Base-by-base conservation (phyloP, 2,113 vertebrate genomes). In the Erythrocercus mccallii region DNA sequence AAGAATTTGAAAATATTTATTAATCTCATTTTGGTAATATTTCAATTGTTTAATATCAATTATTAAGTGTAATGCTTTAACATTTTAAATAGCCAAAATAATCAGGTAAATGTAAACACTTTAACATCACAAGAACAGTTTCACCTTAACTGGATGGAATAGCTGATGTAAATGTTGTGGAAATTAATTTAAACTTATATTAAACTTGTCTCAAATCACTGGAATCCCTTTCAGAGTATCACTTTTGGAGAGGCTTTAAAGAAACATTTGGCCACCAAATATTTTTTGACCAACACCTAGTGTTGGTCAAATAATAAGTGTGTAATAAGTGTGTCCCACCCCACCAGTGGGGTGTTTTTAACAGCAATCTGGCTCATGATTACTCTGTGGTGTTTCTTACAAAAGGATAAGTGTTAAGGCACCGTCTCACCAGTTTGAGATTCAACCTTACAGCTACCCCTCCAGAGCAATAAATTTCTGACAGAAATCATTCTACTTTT, bases 31-130 rank as follows among this genome's bases (percentile, higher is more conserved):
- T 40, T 78, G 5, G 22, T 90, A 40, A 54, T 27, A 37, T 47
- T 72, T 28, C 20, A 65, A 45, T 83, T 44, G 11, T 56, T 84
- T 40, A 47, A 11, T 81, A 79, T 72, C 2, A 66, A 20, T 84
- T 81, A 54, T 48, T 88, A 70, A 73, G 56, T 10, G 4, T 42
- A 66, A 70, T n/a, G 6, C 15, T 20, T 58, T 37, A 64, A 5
- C 56, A 79, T 84, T 86, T 96, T 60, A 68, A 82, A 64, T 60
- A 44, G 35, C 22, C 5, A 62, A 61, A 88, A 80, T 58, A 38
- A 53, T 62, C 35, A 47, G 9, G 8, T 91, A 77, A 68, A 31
- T n/a, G 5, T 45, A 76, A 87, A 33, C 18, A 45, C 21, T 45
- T 56, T 10, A 76, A 16, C 50, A 47, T 71, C 22, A 40, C 28